These are phyloP conservation scores for Machimus atricapillus DNA, from an alignment of 2,888 invertebrate genomes.

Conservation along the genomic window DNA sequence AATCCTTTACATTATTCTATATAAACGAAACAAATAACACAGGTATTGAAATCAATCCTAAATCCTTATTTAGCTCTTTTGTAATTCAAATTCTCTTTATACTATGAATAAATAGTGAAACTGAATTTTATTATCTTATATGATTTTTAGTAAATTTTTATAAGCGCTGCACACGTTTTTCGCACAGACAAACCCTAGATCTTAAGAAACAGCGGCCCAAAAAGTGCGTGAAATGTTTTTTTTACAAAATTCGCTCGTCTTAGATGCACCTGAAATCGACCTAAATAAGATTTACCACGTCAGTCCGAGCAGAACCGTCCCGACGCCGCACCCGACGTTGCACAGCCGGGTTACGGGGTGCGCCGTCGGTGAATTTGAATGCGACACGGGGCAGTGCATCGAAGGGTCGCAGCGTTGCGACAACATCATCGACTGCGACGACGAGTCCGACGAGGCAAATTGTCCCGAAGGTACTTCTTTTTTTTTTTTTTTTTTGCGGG, in stretches of 20 bases:
- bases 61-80: too few species aligned
- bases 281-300: neutral
- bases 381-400: slow-evolving; percentile 41
- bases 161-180: neutral
- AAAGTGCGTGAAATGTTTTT: neutral
- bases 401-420: slow-evolving; percentile 31
- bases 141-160: too few species aligned
- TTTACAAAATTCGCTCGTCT: neutral
- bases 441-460: slow-evolving; percentile 64
- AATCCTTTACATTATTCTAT: too few species aligned
- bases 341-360: neutral
- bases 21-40: too few species aligned
- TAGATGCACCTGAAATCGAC: neutral
- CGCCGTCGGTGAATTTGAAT: slow-evolving; percentile 34
- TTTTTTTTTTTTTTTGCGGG: neutral
- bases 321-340: neutral
- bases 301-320: neutral
- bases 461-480: slow-evolving; percentile 53
- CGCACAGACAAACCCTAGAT: neutral
- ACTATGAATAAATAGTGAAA: too few species aligned
- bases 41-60: too few species aligned
- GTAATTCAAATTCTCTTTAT: too few species aligned
- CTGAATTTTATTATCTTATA: too few species aligned
- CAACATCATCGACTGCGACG: slow-evolving; percentile 62
- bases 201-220: neutral